Base-by-base conservation (phyloP, 1,140 invertebrate species). In the Lordiphosa clarofinis region DNA sequence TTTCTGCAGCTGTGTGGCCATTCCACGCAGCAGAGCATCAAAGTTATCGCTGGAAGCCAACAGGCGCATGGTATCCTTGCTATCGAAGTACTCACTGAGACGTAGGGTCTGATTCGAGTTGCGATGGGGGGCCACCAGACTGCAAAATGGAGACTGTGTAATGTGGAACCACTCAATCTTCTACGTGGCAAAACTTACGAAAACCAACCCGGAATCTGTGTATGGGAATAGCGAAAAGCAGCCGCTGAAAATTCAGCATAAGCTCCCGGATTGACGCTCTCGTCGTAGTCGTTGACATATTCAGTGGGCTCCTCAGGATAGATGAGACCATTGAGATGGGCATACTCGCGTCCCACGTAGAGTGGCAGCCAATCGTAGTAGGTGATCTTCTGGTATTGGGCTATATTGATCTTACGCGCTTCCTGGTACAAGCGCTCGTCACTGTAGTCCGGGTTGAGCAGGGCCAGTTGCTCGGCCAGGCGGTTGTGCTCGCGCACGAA, bases 401-500 rank as follows among this genome's bases (percentile, higher is more conserved):
- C 96, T 24, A 94, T 93, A 44, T 91, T 89, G 33, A 98, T 96
- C 61, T 93, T 92, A 50, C 96, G 90, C 0, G 95, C 91, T 90
- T 98, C 96, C 89, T 99, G 96, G 89, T 93, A 98, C 4, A 95
- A 87, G 0, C 91, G 94, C 88, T 97, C 96, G 71, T 97, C 96
- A 48, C 92, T 91, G 95, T 96, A 97, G 54, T 95, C 93, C 0
- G 95, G 94, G 89, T 99, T 99, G 0, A 98, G 74, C 3, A 90
- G 64, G 0, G 91, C 88, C 0, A 99, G 88, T 31, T 89, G 89
- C 19, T 92, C 91, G 1, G 96, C 96, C 11, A 99, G 90, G 38
- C 95, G 91, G 89, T 99, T 99, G 87, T 99, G 97, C 89, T 98
- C 95, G 59, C 98, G 90, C 49, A 98, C 89, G 37, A 96, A 90